Conservation (phyloP, 2,888 invertebrate genomes). For the Polymixis flavicincta region DNA sequence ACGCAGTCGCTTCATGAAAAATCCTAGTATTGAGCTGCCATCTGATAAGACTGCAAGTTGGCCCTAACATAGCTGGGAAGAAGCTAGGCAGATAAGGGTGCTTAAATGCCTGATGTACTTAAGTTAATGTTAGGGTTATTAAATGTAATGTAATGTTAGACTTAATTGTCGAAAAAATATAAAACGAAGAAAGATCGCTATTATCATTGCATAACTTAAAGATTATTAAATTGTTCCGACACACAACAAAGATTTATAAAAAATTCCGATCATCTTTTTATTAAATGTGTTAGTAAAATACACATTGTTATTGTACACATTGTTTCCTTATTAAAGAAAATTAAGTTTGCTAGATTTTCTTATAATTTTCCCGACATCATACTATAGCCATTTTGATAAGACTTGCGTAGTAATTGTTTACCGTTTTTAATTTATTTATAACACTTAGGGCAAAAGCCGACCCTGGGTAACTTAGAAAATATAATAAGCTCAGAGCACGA, state of each 20-base stretch:
- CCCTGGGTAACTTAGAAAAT: too few species aligned
- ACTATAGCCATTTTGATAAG: not conserved
- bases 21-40: not conserved
- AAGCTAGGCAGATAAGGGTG: not conserved
- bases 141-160: not conserved
- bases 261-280: not conserved
- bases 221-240: not conserved
- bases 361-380: slow-evolving; percentile 17
- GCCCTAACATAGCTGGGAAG: not conserved
- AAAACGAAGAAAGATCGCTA: not conserved
- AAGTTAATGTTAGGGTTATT: not conserved
- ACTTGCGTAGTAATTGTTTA: not conserved
- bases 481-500: not conserved
- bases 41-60: not conserved
- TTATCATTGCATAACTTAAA: slow-evolving; percentile 1
- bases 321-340: not conserved
- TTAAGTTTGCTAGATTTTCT: not conserved
- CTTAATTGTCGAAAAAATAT: not conserved
- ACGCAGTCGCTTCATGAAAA: not conserved
- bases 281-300: not conserved
- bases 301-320: too few species aligned
- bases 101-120: not conserved
- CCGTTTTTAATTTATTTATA: not conserved
- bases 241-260: not conserved
- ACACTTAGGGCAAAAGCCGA: not conserved